Conservation (phyloP, 2,113 vertebrate genomes). For the Atractosteus spatula region DNA sequence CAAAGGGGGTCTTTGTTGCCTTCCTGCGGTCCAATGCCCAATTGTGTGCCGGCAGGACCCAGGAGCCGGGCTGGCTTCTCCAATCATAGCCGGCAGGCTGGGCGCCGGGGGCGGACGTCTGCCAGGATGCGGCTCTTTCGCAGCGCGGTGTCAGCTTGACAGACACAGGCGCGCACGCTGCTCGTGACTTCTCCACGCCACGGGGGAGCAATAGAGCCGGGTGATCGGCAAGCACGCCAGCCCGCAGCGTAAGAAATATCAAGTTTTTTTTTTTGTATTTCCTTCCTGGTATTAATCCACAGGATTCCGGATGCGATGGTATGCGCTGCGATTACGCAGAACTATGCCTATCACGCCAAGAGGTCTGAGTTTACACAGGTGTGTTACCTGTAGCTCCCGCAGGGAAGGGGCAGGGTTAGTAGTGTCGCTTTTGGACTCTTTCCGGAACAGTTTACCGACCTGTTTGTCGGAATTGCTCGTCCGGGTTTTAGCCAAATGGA, state of each 20-base stretch:
- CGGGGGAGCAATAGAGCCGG: too few species aligned
- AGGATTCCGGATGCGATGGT: constrained; percentile 14
- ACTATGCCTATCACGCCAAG: constrained; percentile 31
- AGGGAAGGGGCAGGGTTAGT: constrained; percentile 32
- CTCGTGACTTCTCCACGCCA: too few species aligned
- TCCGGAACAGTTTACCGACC: constrained; percentile 19
- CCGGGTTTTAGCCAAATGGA: constrained; percentile 29
- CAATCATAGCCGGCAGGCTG: constrained; percentile 55
- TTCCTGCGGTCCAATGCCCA: constrained; percentile 39
- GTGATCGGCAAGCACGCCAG: too few species aligned
- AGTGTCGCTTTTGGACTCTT: constrained; percentile 1
- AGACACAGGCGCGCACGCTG: too few species aligned
- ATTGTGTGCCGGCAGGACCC: constrained; percentile 45
- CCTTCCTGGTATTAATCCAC: not conserved
- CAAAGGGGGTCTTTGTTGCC: constrained; percentile 67
- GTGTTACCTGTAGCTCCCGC: constrained; percentile 56
- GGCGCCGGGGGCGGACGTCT: constrained; percentile 51
- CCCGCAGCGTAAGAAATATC: too few species aligned
- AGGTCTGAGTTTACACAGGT: constrained; percentile 51
- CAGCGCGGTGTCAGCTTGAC: constrained; percentile 40
- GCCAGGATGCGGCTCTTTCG: constrained; percentile 25
- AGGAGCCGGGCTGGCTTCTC: constrained; percentile 46
- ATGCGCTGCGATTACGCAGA: constrained; percentile 31
- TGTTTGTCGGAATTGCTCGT: constrained; percentile 12
- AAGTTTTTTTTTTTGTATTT: too few species aligned